Conservation (phyloP, 2,113 vertebrate species). For the Atractosteus spatula region DNA sequence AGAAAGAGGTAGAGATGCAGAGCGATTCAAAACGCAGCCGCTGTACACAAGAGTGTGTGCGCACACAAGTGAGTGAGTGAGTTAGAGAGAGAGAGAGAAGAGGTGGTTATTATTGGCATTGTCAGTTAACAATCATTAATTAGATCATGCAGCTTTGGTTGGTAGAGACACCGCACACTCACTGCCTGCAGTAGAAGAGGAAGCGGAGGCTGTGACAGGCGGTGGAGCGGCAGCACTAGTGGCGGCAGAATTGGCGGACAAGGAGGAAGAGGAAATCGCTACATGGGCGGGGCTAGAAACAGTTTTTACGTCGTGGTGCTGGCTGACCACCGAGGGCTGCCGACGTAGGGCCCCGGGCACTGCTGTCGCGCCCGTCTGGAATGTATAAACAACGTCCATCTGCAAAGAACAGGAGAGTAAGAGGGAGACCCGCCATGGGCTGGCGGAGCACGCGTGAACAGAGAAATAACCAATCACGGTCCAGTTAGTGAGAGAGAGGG, state of each 20-base stretch:
- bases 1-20: slow-evolving; percentile 15
- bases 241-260: slow-evolving; percentile 87
- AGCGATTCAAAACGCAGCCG: slow-evolving; percentile 6
- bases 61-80: slow-evolving; percentile 23
- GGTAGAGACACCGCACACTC: slow-evolving; percentile 82
- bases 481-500: slow-evolving; percentile 28
- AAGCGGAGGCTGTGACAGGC: slow-evolving; percentile 72
- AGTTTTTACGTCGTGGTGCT: slow-evolving; percentile 96
- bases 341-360: slow-evolving; percentile 93
- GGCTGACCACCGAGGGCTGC: slow-evolving; percentile 94
- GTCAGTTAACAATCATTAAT: slow-evolving; percentile 54
- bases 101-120: slow-evolving; percentile 49
- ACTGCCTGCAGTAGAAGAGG: slow-evolving; percentile 94
- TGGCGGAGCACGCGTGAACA: not conserved
- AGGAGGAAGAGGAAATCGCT: slow-evolving; percentile 86
- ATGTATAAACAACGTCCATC: slow-evolving; percentile 99
- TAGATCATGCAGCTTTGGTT: slow-evolving; percentile 68
- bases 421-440: slow-evolving; percentile 39
- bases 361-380: slow-evolving; percentile 91
- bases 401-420: slow-evolving; percentile 90
- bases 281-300: slow-evolving; percentile 96
- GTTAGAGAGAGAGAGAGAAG: slow-evolving; percentile 50
- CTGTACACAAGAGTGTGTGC: slow-evolving; percentile 22
- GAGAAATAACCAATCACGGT: slow-evolving; percentile 13
- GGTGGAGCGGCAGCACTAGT: slow-evolving; percentile 70